A percentile compares a stretch with the other conserved stretches of the same genome.
These are phyloP conservation scores for Beris chalybata DNA, from an alignment of 2,888 invertebrate genomes.

Conservation along the genomic window DNA sequence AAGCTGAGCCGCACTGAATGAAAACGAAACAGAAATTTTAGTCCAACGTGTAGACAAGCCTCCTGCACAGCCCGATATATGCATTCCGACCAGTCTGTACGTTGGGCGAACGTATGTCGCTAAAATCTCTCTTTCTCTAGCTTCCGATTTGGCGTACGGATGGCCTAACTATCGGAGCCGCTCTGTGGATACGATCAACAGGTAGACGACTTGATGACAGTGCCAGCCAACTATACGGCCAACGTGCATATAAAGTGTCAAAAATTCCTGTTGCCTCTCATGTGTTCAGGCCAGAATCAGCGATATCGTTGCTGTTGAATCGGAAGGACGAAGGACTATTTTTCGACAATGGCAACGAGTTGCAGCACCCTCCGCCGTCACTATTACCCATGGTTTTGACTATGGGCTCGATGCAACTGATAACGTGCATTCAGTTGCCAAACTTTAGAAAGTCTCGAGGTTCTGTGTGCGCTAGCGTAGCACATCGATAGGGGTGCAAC, in stretches of 20 bases:
- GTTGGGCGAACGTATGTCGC: slow-evolving; percentile 18
- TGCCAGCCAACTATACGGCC: not conserved
- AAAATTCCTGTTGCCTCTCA: slow-evolving; percentile 36
- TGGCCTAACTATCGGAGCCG: slow-evolving; percentile 3
- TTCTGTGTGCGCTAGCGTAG: slow-evolving; percentile 18
- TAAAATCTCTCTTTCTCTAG: slow-evolving; percentile 12
- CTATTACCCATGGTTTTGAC: slow-evolving; percentile 13
- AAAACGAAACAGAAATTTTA: slow-evolving; percentile 37
- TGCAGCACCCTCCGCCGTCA: slow-evolving; percentile 8
- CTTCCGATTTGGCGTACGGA: slow-evolving; percentile 13
- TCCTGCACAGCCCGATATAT: slow-evolving; percentile 8
- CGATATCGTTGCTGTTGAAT: slow-evolving; percentile 5
- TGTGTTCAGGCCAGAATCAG: not conserved
- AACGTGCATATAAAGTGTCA: slow-evolving; percentile 32
- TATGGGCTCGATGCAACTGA: not conserved
- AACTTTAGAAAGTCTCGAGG: slow-evolving; percentile 25
- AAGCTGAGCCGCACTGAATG: slow-evolving; percentile 34
- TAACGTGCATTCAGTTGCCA: slow-evolving; percentile 24
- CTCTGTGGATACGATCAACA: slow-evolving; percentile 32
- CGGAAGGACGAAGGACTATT: slow-evolving; percentile 33
- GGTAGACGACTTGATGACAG: slow-evolving; percentile 32
- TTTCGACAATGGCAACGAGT: slow-evolving; percentile 35
- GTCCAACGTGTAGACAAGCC: slow-evolving; percentile 23
- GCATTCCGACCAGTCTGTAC: slow-evolving; percentile 6
- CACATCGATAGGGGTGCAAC: not conserved